Percentiles rank a stretch among this genome's conserved stretches.
Conservation (phyloP, 2,113 vertebrate species). For the Saccopteryx bilineata region DNA sequence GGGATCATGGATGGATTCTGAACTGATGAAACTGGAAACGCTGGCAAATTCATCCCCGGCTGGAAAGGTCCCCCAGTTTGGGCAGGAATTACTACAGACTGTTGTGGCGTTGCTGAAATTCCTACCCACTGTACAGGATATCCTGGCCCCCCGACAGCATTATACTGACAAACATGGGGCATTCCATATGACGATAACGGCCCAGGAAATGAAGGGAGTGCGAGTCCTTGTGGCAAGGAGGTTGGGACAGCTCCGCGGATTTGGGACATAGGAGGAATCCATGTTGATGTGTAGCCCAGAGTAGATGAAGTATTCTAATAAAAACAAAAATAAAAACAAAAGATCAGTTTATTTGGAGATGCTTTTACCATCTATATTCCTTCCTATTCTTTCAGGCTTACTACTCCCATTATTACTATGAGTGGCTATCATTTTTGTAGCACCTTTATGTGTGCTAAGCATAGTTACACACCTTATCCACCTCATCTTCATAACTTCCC, state of each 20-base stretch:
- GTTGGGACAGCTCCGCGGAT: slow-evolving; percentile 83
- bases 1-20: slow-evolving; percentile 83
- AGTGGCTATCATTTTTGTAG: background rate
- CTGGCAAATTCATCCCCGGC: slow-evolving; percentile 80
- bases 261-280: slow-evolving; percentile 85
- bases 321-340: slow-evolving; percentile 76
- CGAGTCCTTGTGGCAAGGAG: slow-evolving; percentile 84
- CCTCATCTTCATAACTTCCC: slow-evolving; percentile 29
- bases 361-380: slow-evolving; percentile 51
- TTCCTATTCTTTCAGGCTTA: slow-evolving; percentile 62
- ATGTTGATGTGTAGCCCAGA: slow-evolving; percentile 86
- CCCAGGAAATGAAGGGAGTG: slow-evolving; percentile 87
- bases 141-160: slow-evolving; percentile 74
- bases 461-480: slow-evolving; percentile 36
- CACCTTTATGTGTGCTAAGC: slow-evolving; percentile 25
- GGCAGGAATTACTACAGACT: slow-evolving; percentile 83
- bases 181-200: slow-evolving; percentile 84
- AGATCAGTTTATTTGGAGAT: slow-evolving; percentile 76
- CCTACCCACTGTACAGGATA: slow-evolving; percentile 88
- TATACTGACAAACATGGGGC: slow-evolving; percentile 85
- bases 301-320: slow-evolving; percentile 84
- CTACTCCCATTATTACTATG: background rate
- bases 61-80: slow-evolving; percentile 81
- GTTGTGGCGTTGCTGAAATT: slow-evolving; percentile 81
- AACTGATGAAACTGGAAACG: slow-evolving; percentile 77